Evolutionary conservation across 1,140 invertebrate species (phyloP).

Genomic region (Orius insidiosus): DNA sequence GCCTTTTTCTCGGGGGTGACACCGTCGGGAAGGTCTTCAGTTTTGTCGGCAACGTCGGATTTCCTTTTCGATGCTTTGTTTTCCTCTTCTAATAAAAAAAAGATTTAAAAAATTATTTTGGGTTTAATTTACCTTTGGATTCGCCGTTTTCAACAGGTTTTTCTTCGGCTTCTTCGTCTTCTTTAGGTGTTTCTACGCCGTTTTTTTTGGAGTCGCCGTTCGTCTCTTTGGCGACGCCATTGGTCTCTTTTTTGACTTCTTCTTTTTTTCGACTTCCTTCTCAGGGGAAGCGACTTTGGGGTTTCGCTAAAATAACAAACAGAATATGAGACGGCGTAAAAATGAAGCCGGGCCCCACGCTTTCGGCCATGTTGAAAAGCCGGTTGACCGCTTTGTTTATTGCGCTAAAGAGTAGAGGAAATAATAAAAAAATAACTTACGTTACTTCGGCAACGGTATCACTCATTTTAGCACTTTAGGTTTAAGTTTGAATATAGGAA

Average conservation of each 20-base stretch:
- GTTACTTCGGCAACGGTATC: slow-evolving; percentile 17
- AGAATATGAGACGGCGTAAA: slow-evolving; percentile 3
- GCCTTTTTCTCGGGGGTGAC: slow-evolving; percentile 52
- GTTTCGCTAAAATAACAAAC: slow-evolving; percentile 15
- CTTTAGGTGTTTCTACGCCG: slow-evolving; percentile 31
- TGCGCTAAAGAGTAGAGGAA: not conserved
- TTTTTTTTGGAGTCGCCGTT: slow-evolving; percentile 14
- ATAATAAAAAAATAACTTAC: slow-evolving; percentile 14
- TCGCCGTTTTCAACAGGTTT: slow-evolving; percentile 41
- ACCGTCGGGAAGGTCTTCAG: slow-evolving; percentile 31
- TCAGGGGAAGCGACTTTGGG: slow-evolving; percentile 33
- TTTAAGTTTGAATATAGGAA: not conserved
- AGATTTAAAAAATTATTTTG: not conserved
- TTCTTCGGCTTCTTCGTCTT: too few relatives aligned
- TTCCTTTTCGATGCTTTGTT: slow-evolving; percentile 38
- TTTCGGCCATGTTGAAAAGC: slow-evolving; percentile 15
- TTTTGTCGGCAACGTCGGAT: slow-evolving; percentile 38
- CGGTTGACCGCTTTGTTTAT: slow-evolving; percentile 12
- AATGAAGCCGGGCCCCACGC: not conserved
- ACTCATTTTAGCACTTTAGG: slow-evolving; percentile 13
- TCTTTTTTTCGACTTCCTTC: slow-evolving; percentile 26
- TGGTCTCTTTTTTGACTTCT: slow-evolving; percentile 15
- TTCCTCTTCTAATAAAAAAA: not conserved
- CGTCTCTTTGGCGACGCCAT: slow-evolving; percentile 13
- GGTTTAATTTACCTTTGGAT: slow-evolving; percentile 30